Base-by-base conservation (phyloP, 2,797 vertebrate species). In the Macrochelys suwanniensis region DNA sequence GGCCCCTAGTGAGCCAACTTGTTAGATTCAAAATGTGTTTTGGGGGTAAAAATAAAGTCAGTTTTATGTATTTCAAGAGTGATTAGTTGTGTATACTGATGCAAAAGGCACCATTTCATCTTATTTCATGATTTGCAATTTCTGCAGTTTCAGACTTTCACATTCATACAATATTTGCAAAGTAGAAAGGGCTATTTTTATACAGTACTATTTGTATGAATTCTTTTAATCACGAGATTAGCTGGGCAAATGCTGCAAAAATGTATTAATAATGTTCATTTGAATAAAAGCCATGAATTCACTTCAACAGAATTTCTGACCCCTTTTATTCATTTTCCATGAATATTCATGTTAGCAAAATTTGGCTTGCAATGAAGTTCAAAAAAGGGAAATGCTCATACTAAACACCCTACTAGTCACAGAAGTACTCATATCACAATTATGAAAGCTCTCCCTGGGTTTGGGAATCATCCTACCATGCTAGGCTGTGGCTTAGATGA, bases 31-130 rank as follows among this genome's bases (percentile, higher is more conserved):
- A 26, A 57, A 26, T 28, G 26, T 57, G 26, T 57, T 57, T 57
- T 57, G 26, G 56, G 26, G 11, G 56, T 57, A 57, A 57, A 23
- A 57, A 57, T 71, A 87, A 96, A 96, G 94, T 92, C 87, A 91
- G 77, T 94, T 97, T 95, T 88, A 84, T 57, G 59, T 33, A 61
- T 94, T 94, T 80, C 85, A 95, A 31, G 42, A 83, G 89, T 85
- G 51, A 83, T 93, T n/a, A 45, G 76, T 84, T 89, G 49, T 33
- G 26, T 61, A 93, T 81, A 47, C 31, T 92, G 84, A 88, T 90
- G 89, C 86, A 17, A 0, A 74, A 37, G 77, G 57, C 57, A 59
- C 28, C 28, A 28, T 31, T 59, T 59, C 26, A 59, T 28, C 57
- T 26, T 59, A 5, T 12, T 59, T 59, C 11, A 59, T 59, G 26